Evolutionary conservation across 2,113 vertebrate species (phyloP), one percentile per base, ranked within the genome.

Genomic region (Tor tambroides): DNA sequence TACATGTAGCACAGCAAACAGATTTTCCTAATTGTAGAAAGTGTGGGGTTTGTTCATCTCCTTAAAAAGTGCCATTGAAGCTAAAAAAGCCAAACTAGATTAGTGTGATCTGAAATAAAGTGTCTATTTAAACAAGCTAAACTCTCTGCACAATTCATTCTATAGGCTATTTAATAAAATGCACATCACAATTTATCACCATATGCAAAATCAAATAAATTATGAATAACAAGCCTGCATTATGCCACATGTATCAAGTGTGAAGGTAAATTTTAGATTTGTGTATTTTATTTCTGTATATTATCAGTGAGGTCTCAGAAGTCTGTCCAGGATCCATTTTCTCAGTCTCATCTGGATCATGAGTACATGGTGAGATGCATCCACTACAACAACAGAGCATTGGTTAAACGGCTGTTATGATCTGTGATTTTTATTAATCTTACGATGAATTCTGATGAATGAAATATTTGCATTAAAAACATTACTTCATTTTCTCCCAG

Each of bases 331-430:
- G 54, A 80, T 80, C 59, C 8, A 14, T 28, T 19, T 3, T 69
- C 41, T 23, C 17, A 43, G 38, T 83, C 19, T 74, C 15, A 2
- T 54, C 1, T 32, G 49, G 9, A 15, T 90, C 80, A 90, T 21
- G 87, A 90, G 76, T 90, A 90, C 87, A 90, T 49, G 28, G 89
- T 86, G 49, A 90, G 89, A 54, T 85, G 54, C 67, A 90, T 85
- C 89, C 89, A 90, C 89, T 90, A 46, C 78, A 86, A 67, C 17
- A 38, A 72, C 1, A 85, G 4, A 79, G 38, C 6, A 84, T 0
- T 41, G 32, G 63, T 67, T 67, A 67, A 67, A 15, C 15, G 83
- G 21, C 14, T 17, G 72, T 75, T 41, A 67, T 12, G n/a, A 35
- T 56, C 56, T 26, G 61, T 63, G n/a, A 8, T 54, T 19, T 56